Percentiles rank a stretch among this genome's conserved stretches.
phyloP scores from a whole-genome alignment of 2,797 vertebrate genomes.

The Hyperoplus immaculatus region DNA sequence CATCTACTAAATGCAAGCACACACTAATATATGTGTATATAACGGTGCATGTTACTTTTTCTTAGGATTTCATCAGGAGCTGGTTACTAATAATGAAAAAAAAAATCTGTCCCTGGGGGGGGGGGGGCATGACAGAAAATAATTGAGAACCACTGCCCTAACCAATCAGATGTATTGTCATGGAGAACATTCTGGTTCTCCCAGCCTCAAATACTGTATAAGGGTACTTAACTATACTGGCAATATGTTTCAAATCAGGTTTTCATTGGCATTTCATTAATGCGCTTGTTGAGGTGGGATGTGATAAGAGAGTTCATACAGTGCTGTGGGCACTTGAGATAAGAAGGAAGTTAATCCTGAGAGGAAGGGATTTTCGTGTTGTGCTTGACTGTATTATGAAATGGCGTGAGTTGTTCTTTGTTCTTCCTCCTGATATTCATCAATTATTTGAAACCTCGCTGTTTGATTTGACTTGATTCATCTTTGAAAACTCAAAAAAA shows the following conservation, averaged over 20 bases:
- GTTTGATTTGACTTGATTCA: constrained; percentile 14
- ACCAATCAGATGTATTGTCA: neutral
- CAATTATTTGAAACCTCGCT: constrained; percentile 16
- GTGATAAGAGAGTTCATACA: constrained; percentile 38
- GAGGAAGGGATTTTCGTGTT: too few species aligned
- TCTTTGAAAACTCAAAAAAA: constrained; percentile 38
- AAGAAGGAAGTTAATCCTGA: constrained; percentile 3
- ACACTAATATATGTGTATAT: neutral
- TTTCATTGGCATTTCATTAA: neutral
- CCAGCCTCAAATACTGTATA: too few species aligned
- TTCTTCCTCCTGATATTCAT: constrained; percentile 19
- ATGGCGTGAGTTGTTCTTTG: neutral
- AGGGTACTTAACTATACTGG: too few species aligned
- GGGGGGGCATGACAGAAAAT: too few species aligned
- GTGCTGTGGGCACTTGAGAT: constrained; percentile 1
- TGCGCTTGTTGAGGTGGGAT: neutral
- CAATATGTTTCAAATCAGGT: neutral
- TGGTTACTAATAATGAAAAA: too few species aligned
- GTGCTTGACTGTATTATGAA: too few species aligned
- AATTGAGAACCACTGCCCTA: too few species aligned
- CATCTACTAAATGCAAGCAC: neutral
- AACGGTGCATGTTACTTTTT: too few species aligned
- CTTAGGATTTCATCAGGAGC: too few species aligned
- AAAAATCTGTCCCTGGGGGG: too few species aligned
- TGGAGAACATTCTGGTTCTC: neutral